A percentile compares a stretch with the other conserved stretches of the same genome.
phyloP scores from a whole-genome alignment of 2,113 vertebrate species.

The Petrocephalus microphthalmus region DNA sequence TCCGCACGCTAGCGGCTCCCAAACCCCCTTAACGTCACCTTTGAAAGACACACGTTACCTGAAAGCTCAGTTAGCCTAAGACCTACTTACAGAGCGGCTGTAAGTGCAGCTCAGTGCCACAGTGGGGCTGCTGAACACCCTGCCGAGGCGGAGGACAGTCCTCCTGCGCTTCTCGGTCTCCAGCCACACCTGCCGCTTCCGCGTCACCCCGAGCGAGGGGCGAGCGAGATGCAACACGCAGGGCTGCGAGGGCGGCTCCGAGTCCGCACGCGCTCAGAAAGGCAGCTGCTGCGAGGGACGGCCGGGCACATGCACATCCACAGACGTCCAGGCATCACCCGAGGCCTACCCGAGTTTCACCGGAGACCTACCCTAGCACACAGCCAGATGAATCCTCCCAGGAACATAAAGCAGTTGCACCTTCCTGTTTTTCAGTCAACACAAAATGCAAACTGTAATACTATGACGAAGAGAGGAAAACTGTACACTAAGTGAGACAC shows the following conservation, averaged over 20 bases:
- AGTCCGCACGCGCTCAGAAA: slow-evolving; percentile 25
- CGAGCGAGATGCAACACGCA: slow-evolving; percentile 51
- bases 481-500: not conserved
- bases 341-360: not conserved
- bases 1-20: not conserved
- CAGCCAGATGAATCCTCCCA: not conserved
- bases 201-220: slow-evolving; percentile 42
- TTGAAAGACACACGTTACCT: not conserved
- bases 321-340: no score
- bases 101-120: not conserved
- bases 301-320: no score
- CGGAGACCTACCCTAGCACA: not conserved
- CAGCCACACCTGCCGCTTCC: slow-evolving; percentile 51
- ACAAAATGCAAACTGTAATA: not conserved
- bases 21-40: not conserved
- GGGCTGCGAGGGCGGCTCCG: slow-evolving; percentile 14
- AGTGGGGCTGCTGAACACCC: not conserved
- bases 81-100: not conserved
- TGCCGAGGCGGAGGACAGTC: slow-evolving; percentile 19
- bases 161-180: slow-evolving; percentile 37
- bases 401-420: not conserved
- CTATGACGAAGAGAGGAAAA: not conserved
- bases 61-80: not conserved
- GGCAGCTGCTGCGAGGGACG: not conserved
- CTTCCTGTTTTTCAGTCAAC: not conserved